Percentiles rank a stretch among this genome's conserved stretches.
Evolutionary conservation across 1,140 invertebrate genomes (phyloP).

Genomic region (Polyergus mexicanus): DNA sequence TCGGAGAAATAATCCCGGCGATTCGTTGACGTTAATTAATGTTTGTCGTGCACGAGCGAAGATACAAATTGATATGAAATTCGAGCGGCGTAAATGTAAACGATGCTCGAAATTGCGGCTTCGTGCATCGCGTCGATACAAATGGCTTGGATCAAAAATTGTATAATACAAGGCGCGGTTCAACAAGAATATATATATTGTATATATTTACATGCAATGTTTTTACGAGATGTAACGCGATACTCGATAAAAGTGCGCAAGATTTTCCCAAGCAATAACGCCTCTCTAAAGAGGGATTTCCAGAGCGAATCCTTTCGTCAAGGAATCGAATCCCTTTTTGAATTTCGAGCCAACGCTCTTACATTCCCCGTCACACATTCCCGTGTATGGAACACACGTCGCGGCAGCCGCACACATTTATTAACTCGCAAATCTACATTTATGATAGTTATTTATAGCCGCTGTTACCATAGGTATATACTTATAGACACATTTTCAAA

Average conservation of each 20-base stretch:
- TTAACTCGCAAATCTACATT: conserved; percentile 56
- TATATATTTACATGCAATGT: too few species aligned
- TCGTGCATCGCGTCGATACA: conserved; percentile 4
- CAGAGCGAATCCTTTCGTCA: not conserved
- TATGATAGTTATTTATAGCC: conserved; percentile 44
- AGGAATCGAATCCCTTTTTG: not conserved
- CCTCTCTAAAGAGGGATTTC: not conserved
- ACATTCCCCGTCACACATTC: not conserved
- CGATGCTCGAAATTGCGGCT: conserved; percentile 24
- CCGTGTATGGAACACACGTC: not conserved
- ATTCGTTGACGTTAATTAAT: conserved; percentile 52
- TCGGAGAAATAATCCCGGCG: conserved; percentile 48
- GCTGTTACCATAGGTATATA: conserved; percentile 7
- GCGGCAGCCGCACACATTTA: conserved; percentile 17
- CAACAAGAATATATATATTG: not conserved
- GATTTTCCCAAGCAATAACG: not conserved
- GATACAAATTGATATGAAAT: conserved; percentile 46
- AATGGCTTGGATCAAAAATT: conserved; percentile 31
- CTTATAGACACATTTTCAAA: conserved; percentile 60
- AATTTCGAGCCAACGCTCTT: not conserved
- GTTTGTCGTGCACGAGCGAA: conserved; percentile 30
- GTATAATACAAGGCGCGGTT: conserved; percentile 14
- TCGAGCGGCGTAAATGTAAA: conserved; percentile 18
- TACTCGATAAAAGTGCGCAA: not conserved
- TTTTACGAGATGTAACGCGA: not conserved